These are phyloP conservation scores for Colaptes auratus DNA, from an alignment of 2,113 vertebrate species.

Conservation along the genomic window DNA sequence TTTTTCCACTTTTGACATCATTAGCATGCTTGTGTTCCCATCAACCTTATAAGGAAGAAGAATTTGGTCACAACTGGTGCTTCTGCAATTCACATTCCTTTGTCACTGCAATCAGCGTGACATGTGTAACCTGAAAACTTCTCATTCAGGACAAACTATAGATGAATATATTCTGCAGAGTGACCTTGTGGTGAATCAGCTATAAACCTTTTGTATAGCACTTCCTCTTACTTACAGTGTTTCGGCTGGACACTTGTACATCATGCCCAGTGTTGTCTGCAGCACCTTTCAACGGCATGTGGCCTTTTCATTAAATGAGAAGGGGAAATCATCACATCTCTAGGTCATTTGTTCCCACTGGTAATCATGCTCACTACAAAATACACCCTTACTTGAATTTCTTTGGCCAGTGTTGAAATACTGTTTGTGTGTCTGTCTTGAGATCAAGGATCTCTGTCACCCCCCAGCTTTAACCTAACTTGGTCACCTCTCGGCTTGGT, in stretches of 20 bases:
- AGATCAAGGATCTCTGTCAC: neutral
- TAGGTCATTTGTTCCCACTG: neutral
- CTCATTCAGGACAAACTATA: neutral
- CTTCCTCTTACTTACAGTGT: neutral
- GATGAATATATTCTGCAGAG: neutral
- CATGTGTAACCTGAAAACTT: neutral
- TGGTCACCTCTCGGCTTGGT: neutral
- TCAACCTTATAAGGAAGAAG: constrained; percentile 56
- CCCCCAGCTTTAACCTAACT: neutral
- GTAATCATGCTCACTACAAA: neutral
- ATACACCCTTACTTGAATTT: neutral
- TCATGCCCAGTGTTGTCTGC: neutral
- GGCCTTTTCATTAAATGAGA: neutral
- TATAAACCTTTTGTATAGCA: neutral
- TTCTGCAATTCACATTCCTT: neutral
- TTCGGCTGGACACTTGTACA: neutral
- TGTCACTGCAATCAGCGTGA: neutral
- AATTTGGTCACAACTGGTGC: neutral
- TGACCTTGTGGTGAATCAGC: neutral
- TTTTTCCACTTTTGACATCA: neutral
- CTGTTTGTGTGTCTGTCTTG: neutral
- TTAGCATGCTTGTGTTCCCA: neutral
- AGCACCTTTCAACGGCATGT: neutral
- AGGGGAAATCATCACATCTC: neutral
- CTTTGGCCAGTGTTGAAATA: neutral